These are phyloP conservation scores for Aspidoscelis tigris DNA, from an alignment of 2,113 vertebrate species.

Conservation along the genomic window DNA sequence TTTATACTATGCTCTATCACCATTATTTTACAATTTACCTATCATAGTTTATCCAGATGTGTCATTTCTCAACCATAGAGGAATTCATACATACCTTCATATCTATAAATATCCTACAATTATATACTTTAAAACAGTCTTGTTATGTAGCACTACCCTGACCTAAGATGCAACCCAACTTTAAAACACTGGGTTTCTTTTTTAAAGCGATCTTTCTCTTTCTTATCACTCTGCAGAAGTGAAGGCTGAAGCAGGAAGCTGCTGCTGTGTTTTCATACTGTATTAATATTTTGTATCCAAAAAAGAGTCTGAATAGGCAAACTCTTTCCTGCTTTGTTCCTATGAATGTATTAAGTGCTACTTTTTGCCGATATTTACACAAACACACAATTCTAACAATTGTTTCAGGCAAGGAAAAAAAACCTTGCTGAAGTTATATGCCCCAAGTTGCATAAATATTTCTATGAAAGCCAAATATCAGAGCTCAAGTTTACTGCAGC, in stretches of 20 bases:
- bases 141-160: too few species aligned
- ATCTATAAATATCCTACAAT: not conserved
- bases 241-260: too few species aligned
- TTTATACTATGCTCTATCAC: not conserved
- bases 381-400: not conserved
- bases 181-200: not conserved
- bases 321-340: not conserved
- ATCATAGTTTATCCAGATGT: not conserved
- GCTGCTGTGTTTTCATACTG: too few species aligned
- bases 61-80: not conserved
- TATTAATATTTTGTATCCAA: not conserved
- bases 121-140: not conserved
- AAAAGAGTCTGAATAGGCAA: not conserved
- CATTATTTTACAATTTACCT: not conserved
- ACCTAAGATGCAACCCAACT: too few species aligned
- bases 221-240: too few species aligned
- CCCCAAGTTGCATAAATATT: not conserved
- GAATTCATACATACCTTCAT: not conserved
- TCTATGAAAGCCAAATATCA: constrained; percentile 21
- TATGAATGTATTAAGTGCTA: not conserved
- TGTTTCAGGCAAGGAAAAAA: not conserved
- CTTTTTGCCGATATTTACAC: not conserved
- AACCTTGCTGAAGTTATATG: constrained; percentile 24
- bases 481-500: not conserved
- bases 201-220: too few species aligned